A percentile compares a stretch with the other conserved stretches of the same genome.
phyloP scores from a whole-genome alignment of 2,113 vertebrate genomes.

The Ciconia stormi region DNA sequence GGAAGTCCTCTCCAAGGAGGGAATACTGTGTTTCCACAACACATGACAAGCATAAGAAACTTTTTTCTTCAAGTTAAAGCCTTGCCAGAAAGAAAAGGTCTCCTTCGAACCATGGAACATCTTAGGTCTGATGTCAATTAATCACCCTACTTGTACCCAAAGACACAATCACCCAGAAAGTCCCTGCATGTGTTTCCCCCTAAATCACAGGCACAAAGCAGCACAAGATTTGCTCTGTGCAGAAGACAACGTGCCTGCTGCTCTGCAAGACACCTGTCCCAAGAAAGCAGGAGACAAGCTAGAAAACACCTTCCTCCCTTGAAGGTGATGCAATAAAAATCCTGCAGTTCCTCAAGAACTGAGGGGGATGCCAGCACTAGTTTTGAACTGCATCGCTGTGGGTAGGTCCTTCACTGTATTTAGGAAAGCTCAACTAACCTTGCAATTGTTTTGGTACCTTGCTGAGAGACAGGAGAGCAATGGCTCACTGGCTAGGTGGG shows the following conservation, averaged over 20 bases:
- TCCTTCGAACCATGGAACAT: not conserved
- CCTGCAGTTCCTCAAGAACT: not conserved
- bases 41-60: not conserved
- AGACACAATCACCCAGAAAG: not conserved
- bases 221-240: not conserved
- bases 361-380: not conserved
- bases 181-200: not conserved
- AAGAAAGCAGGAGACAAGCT: not conserved
- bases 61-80: not conserved
- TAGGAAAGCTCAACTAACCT: not conserved
- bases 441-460: not conserved
- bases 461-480: not conserved
- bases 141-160: not conserved
- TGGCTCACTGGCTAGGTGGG: not conserved
- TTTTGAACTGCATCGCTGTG: not conserved
- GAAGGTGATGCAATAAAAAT: not conserved
- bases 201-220: not conserved
- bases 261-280: not conserved
- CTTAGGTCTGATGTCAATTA: not conserved
- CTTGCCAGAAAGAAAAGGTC: not conserved
- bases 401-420: not conserved
- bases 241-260: not conserved
- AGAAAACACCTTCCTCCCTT: not conserved
- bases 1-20: not conserved
- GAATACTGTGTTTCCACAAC: not conserved